Percentiles rank a stretch among this genome's conserved stretches.
Evolutionary conservation across 1,140 invertebrate species (phyloP).

Genomic region (Andrena cerasifolii): DNA sequence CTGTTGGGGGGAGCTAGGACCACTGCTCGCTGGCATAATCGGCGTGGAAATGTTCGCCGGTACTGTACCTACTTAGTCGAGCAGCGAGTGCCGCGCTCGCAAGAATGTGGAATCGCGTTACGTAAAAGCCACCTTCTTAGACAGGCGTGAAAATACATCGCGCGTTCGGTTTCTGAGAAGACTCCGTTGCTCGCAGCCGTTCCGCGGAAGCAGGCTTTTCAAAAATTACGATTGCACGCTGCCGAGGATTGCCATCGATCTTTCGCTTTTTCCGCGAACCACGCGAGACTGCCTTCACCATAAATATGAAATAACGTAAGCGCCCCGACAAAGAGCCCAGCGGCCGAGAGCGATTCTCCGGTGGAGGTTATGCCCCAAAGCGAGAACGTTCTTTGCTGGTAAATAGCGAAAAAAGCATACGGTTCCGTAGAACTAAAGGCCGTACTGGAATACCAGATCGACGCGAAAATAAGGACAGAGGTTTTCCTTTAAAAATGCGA

Average conservation of each 20-base stretch:
- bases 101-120: conserved; percentile 63
- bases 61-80: conserved; percentile 14
- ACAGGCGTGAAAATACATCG: conserved; percentile 70
- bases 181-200: conserved; percentile 5
- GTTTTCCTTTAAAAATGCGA: conserved; percentile 36
- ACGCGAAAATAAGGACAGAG: conserved; percentile 20
- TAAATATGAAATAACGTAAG: conserved; percentile 43
- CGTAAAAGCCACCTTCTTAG: conserved; percentile 52
- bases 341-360: neutral
- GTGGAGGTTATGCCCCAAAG: conserved; percentile 11
- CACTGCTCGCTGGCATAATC: neutral
- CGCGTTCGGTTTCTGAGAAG: conserved; percentile 56
- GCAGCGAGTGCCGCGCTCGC: conserved; percentile 26
- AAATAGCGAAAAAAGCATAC: neutral
- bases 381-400: conserved; percentile 11
- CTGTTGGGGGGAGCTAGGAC: neutral
- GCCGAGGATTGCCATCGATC: conserved; percentile 13
- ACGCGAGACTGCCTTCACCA: conserved; percentile 35
- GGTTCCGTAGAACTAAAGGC: conserved; percentile 38
- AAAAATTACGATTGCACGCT: conserved; percentile 35
- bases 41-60: conserved; percentile 12
- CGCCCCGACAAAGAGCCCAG: neutral
- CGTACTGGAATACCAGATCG: conserved; percentile 3
- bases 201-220: conserved; percentile 35
- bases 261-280: conserved; percentile 52